A percentile compares a stretch with the other conserved stretches of the same genome.
Evolutionary conservation across 1,140 invertebrate genomes (phyloP).

Genomic region (Camponotus pennsylvanicus): DNA sequence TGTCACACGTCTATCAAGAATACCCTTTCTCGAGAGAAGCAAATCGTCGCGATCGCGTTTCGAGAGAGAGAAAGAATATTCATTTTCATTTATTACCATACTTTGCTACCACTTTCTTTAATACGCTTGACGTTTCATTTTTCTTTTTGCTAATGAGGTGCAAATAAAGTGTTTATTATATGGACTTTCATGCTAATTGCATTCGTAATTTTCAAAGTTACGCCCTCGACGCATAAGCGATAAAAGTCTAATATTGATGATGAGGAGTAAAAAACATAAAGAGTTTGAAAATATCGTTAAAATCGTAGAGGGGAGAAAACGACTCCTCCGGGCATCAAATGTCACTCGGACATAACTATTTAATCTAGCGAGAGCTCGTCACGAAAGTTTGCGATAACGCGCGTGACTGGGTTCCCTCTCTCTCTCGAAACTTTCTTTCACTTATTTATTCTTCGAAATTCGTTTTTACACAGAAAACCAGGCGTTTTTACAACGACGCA

Average conservation of each 20-base stretch:
- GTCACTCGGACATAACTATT: constrained; percentile 25
- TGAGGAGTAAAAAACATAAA: neutral
- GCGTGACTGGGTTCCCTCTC: too few species aligned
- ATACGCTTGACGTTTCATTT: neutral
- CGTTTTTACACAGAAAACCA: constrained; percentile 1
- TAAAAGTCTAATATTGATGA: neutral
- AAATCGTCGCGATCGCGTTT: neutral
- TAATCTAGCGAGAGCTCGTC: constrained; percentile 2
- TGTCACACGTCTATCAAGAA: neutral
- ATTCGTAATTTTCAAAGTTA: constrained; percentile 5
- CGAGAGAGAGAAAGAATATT: neutral
- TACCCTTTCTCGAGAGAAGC: neutral
- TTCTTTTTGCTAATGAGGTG: neutral
- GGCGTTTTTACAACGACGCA: constrained; percentile 20
- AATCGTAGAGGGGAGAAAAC: neutral
- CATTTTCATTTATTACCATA: neutral
- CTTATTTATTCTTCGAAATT: constrained; percentile 12
- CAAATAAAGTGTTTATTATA: neutral
- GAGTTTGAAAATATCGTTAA: neutral
- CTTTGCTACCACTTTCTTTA: neutral
- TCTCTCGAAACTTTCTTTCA: neutral
- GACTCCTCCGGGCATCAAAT: neutral
- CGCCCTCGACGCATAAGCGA: neutral
- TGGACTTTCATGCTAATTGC: neutral
- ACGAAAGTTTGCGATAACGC: neutral